phyloP scores from a whole-genome alignment of 2,888 invertebrate genomes.

The Pharmacophagus antenor region DNA sequence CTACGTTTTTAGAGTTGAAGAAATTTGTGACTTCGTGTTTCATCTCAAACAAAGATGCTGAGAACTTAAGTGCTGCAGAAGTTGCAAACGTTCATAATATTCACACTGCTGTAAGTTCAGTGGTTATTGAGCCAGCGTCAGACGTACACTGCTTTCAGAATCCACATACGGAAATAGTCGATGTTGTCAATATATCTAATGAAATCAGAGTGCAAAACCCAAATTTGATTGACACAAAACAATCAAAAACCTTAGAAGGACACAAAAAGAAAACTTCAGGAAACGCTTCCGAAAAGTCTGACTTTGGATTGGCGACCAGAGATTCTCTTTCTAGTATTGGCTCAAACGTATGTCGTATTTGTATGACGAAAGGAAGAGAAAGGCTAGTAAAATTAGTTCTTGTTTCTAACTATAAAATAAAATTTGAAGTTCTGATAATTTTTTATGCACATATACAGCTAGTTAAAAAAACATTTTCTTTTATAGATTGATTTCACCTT shows the following conservation, averaged over 20 bases:
- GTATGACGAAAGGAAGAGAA: constrained; percentile 77
- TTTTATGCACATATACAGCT: too few species aligned
- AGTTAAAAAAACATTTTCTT: neutral
- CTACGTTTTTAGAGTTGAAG: constrained; percentile 60
- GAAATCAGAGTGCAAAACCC: constrained; percentile 23
- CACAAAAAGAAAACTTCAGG: constrained; percentile 62
- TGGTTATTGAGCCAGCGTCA: constrained; percentile 39
- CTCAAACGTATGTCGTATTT: constrained; percentile 84
- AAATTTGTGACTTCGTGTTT: constrained; percentile 69
- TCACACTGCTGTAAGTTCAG: constrained; percentile 40
- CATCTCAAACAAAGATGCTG: constrained; percentile 52
- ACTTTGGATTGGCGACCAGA: constrained; percentile 54
- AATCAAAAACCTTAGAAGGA: constrained; percentile 45
- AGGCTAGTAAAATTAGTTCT: constrained; percentile 58
- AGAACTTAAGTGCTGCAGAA: constrained; percentile 42
- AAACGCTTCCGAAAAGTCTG: constrained; percentile 59
- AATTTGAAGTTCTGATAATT: too few species aligned
- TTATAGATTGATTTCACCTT: constrained; percentile 82
- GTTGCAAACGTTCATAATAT: constrained; percentile 46
- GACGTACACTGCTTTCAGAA: constrained; percentile 42
- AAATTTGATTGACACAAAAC: constrained; percentile 44
- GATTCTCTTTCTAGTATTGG: constrained; percentile 78
- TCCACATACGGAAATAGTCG: constrained; percentile 38
- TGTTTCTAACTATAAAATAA: too few species aligned
- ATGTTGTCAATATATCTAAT: constrained; percentile 56